Percentiles rank a stretch among this genome's conserved stretches.
Evolutionary conservation across 1,140 invertebrate genomes (phyloP).

Genomic region (Drosophila prosaltans): DNA sequence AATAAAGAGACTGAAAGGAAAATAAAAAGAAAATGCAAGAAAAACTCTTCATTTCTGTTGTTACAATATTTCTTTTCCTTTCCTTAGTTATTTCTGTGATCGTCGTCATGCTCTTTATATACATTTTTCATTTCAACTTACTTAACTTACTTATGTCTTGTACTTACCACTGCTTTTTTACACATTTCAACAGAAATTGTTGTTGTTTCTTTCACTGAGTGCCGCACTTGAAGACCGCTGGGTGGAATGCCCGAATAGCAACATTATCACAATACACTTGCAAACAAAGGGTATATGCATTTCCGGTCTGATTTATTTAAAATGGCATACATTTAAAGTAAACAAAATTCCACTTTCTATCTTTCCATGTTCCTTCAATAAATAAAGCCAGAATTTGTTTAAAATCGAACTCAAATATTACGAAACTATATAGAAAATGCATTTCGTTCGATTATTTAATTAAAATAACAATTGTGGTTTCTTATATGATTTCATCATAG

Average conservation of each 20-base stretch:
- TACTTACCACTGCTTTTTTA: constrained; percentile 66
- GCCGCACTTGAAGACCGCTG: constrained; percentile 61
- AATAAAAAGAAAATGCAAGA: constrained; percentile 32
- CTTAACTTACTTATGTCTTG: constrained; percentile 63
- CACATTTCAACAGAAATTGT: constrained; percentile 79
- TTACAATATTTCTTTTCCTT: constrained; percentile 17
- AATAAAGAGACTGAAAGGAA: neutral
- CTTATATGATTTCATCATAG: too few species aligned
- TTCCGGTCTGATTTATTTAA: neutral
- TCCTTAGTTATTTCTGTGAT: constrained; percentile 65
- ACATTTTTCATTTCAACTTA: constrained; percentile 48
- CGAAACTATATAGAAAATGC: too few species aligned
- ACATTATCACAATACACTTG: neutral
- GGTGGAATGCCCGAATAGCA: neutral
- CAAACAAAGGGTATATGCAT: neutral
- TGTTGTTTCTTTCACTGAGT: constrained; percentile 68
- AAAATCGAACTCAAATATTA: too few species aligned
- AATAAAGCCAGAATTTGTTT: too few species aligned
- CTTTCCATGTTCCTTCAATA: too few species aligned
- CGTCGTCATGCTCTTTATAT: constrained; percentile 63
- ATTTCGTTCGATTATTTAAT: too few species aligned
- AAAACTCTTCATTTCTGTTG: constrained; percentile 47
- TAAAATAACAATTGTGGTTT: too few species aligned
- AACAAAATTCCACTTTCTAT: too few species aligned
- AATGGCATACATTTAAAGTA: too few species aligned